Evolutionary conservation across 1,140 invertebrate species (phyloP).

Genomic region (Grapholita molesta): DNA sequence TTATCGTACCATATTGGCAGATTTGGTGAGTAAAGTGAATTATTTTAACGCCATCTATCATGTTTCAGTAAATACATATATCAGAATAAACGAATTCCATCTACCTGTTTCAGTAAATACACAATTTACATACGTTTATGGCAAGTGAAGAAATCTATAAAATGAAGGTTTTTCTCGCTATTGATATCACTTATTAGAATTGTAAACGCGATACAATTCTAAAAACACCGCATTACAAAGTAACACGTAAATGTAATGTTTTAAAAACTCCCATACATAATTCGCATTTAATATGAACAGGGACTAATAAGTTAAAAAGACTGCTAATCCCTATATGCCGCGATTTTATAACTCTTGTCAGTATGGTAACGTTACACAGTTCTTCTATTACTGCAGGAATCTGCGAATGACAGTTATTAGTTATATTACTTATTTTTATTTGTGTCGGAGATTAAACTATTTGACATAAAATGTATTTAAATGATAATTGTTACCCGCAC

Average conservation of each 20-base stretch:
- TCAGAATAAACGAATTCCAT: background rate
- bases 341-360: too few relatives aligned
- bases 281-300: slow-evolving; percentile 1
- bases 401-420: too few relatives aligned
- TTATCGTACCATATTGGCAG: too few relatives aligned
- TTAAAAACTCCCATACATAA: slow-evolving; percentile 13
- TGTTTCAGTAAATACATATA: background rate
- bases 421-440: too few relatives aligned
- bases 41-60: too few relatives aligned
- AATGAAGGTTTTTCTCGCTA: background rate
- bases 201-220: background rate
- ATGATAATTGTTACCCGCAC: too few relatives aligned
- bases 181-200: background rate
- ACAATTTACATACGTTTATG: background rate
- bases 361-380: too few relatives aligned
- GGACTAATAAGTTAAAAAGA: background rate
- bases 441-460: too few relatives aligned
- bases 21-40: too few relatives aligned
- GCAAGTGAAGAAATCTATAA: background rate
- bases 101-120: background rate
- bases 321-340: background rate
- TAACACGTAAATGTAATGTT: background rate
- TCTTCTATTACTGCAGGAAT: too few relatives aligned
- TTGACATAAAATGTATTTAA: too few relatives aligned
- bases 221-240: background rate